A percentile compares a stretch with the other conserved stretches of the same genome.
phyloP scores from a whole-genome alignment of 2,888 invertebrate genomes.

The Netelia inedita region DNA sequence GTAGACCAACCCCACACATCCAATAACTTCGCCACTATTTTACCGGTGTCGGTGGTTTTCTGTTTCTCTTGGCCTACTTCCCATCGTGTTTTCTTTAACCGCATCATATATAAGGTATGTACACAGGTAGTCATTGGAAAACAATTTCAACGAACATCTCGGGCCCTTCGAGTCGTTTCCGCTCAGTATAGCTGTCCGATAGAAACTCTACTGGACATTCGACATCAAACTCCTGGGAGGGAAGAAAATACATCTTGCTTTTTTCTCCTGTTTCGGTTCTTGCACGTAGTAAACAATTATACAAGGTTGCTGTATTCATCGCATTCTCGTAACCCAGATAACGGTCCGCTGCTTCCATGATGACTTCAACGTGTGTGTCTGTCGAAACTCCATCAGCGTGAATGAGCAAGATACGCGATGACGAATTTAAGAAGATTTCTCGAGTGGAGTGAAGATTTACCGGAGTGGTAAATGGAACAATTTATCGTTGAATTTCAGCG shows the following conservation, averaged over 20 bases:
- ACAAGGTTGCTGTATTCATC: slow-evolving; percentile 1
- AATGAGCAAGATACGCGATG: neutral
- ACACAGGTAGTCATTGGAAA: slow-evolving; percentile 72
- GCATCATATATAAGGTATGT: neutral
- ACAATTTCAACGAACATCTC: slow-evolving; percentile 71
- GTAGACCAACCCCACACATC: slow-evolving; percentile 22
- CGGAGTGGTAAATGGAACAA: neutral
- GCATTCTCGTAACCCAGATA: slow-evolving; percentile 25
- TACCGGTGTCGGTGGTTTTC: neutral
- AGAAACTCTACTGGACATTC: neutral
- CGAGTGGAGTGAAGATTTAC: neutral
- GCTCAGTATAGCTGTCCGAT: slow-evolving; percentile 13
- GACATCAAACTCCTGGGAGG: neutral
- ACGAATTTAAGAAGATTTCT: neutral
- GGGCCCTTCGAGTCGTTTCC: slow-evolving; percentile 34
- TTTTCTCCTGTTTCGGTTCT: slow-evolving; percentile 6
- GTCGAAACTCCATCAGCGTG: slow-evolving; percentile 64
- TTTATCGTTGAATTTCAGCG: neutral
- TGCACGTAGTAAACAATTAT: neutral
- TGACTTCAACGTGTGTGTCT: slow-evolving; percentile 72
- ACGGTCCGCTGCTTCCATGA: slow-evolving; percentile 29
- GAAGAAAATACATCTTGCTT: neutral
- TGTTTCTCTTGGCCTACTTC: slow-evolving; percentile 14
- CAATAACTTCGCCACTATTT: slow-evolving; percentile 42
- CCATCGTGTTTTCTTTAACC: slow-evolving; percentile 1